phyloP scores from a whole-genome alignment of 35 echinoderm and acorn worm genomes.

The Stichopus chloronotus region DNA sequence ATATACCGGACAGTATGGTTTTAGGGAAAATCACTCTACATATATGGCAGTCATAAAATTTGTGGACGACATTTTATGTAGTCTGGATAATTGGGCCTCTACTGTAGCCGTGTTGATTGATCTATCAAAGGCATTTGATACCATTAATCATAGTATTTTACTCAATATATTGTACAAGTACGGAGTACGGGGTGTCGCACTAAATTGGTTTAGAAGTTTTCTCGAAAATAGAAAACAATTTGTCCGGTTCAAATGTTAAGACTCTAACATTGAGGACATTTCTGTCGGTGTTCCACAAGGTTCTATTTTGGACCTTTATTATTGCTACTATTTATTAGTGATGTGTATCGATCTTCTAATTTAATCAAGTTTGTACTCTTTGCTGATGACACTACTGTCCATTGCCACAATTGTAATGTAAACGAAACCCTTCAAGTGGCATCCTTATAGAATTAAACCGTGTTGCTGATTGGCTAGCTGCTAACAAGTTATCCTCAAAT shows the following conservation, averaged over 20 bases:
- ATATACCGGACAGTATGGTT: conserved; percentile 14
- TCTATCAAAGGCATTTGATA: background rate
- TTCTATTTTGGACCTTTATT: conserved; percentile 20
- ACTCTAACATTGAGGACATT: background rate
- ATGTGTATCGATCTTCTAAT: background rate
- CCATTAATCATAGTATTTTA: background rate
- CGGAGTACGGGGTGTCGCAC: background rate
- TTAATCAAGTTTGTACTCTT: conserved; percentile 16
- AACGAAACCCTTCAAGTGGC: background rate
- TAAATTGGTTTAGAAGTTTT: conserved; percentile 2
- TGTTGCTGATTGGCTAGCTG: no score
- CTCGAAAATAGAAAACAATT: no score
- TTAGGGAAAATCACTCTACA: conserved; percentile 29
- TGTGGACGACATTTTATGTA: background rate
- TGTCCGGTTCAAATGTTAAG: background rate
- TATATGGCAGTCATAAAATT: background rate
- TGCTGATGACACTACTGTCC: conserved; percentile 25
- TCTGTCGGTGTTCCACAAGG: no score
- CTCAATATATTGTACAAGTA: background rate
- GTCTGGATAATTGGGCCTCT: background rate
- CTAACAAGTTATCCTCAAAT: conserved; percentile 30
- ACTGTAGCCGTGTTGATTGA: background rate
- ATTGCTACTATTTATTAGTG: background rate
- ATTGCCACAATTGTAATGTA: background rate
- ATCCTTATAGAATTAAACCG: conserved; percentile 13